Base-by-base conservation (phyloP, 30 jellyfish, hydroid and myxozoan species). In the Morbakka virulenta region DNA sequence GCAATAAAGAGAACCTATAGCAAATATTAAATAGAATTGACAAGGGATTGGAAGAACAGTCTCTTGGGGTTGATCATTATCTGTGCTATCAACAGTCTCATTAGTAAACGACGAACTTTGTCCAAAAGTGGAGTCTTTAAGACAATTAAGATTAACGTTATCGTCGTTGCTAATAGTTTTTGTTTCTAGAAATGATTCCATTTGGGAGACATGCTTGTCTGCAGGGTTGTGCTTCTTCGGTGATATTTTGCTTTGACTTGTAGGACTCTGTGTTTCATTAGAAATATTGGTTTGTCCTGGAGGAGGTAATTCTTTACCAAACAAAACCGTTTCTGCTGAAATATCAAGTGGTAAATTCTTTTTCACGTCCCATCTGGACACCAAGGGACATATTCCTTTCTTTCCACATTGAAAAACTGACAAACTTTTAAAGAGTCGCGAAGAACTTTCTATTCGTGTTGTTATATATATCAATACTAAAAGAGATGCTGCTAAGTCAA, bases 401-500 rank as follows among this genome's bases (percentile, higher is more conserved):
- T n/a, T n/a, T n/a, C n/a, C n/a, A n/a, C n/a, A n/a, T n/a, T n/a
- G n/a, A n/a, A n/a, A n/a, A n/a, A n/a, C n/a, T n/a, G n/a, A n/a
- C n/a, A 81, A 81, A 12, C 81, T 79, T 48, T 57, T 28, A 13
- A 81, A 53, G 35, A 81, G 72, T 29, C 48, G 53, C 73, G 70
- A 75, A 6, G 72, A 69, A 12, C 86, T 62, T 24, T 65, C 53
- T 30, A 68, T 78, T 25, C 83, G 85, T 13, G 71, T 34, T 14
- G 95, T 81, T 25, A 69, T 83, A 51, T 81, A 75, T 22, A 71
- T 48, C 3, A 61, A 29, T 26, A 95, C 77, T 20, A 81, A 82
- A n/a, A 75, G 17, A 21, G 82, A 69, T 35, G 86, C 77, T 26
- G 69, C 71, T 23, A 76, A 23, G 61, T 91, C 98, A 29, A 74